phyloP scores from a whole-genome alignment of 2,797 vertebrate genomes.

The Platyrinchus mystaceus region DNA sequence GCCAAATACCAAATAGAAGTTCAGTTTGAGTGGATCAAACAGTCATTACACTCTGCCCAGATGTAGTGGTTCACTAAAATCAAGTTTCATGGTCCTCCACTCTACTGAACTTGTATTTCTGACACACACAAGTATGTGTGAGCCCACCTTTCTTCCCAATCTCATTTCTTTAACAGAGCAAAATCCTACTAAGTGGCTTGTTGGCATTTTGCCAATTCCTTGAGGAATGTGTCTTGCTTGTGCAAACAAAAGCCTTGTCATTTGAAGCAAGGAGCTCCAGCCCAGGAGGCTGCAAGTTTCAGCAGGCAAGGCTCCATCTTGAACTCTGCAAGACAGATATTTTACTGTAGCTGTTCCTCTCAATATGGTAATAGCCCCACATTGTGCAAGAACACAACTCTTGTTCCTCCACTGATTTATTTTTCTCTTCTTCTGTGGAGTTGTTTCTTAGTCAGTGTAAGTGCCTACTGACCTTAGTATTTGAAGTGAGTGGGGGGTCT shows the following conservation, averaged over 20 bases:
- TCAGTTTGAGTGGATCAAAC: neutral
- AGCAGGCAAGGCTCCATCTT: neutral
- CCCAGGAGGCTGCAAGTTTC: conserved; percentile 4
- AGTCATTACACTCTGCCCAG: neutral
- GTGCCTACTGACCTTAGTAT: neutral
- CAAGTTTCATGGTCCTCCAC: neutral
- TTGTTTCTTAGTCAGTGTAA: neutral
- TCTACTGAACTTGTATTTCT: neutral
- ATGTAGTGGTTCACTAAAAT: neutral
- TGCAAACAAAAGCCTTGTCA: neutral
- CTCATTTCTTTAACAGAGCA: neutral
- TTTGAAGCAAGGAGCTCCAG: neutral
- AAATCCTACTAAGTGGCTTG: neutral
- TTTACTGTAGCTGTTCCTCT: neutral
- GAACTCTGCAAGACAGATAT: neutral
- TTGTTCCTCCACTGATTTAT: neutral
- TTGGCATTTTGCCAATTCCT: neutral
- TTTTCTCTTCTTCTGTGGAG: neutral
- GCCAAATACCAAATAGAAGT: neutral
- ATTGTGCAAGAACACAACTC: neutral
- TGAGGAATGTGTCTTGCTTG: neutral
- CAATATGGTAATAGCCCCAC: neutral
- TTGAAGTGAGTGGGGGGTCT: neutral
- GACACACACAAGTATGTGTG: neutral
- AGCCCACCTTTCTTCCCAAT: neutral